phyloP scores from a whole-genome alignment of 1,140 invertebrate species.

The Kradibia gibbosae region DNA sequence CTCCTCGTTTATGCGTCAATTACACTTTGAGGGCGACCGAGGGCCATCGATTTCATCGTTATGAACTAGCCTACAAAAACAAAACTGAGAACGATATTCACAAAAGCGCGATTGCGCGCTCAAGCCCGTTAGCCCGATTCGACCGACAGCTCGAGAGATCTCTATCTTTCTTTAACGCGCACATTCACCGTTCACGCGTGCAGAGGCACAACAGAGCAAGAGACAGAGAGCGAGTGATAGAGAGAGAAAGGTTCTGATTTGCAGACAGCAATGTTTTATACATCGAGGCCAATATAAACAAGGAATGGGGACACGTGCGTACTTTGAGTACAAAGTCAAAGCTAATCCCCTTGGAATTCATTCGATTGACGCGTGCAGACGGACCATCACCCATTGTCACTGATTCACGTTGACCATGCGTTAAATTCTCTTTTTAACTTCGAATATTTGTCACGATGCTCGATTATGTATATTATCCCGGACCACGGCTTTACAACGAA shows the following conservation, averaged over 20 bases:
- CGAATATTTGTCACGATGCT: too few species aligned
- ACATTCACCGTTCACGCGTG: too few species aligned
- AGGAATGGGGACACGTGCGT: too few species aligned
- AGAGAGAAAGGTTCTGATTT: not conserved
- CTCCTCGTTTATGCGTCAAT: slow-evolving; percentile 29
- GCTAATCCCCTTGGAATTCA: not conserved
- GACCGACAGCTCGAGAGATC: not conserved
- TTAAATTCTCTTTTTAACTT: too few species aligned
- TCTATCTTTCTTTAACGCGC: too few species aligned
- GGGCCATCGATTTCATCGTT: slow-evolving; percentile 24
- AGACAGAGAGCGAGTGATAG: not conserved
- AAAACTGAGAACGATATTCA: slow-evolving; percentile 1
- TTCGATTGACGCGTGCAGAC: not conserved
- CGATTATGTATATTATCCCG: too few species aligned
- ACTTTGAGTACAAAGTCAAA: too few species aligned
- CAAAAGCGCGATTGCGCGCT: slow-evolving; percentile 15
- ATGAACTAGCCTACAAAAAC: slow-evolving; percentile 22
- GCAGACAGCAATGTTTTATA: too few species aligned
- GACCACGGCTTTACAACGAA: too few species aligned
- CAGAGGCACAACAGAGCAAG: not conserved
- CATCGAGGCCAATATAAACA: too few species aligned
- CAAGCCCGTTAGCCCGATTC: not conserved
- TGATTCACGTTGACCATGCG: too few species aligned
- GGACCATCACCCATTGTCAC: too few species aligned
- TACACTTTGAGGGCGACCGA: not conserved